Conservation (phyloP, 1,140 invertebrate genomes). For the Periplaneta americana region DNA sequence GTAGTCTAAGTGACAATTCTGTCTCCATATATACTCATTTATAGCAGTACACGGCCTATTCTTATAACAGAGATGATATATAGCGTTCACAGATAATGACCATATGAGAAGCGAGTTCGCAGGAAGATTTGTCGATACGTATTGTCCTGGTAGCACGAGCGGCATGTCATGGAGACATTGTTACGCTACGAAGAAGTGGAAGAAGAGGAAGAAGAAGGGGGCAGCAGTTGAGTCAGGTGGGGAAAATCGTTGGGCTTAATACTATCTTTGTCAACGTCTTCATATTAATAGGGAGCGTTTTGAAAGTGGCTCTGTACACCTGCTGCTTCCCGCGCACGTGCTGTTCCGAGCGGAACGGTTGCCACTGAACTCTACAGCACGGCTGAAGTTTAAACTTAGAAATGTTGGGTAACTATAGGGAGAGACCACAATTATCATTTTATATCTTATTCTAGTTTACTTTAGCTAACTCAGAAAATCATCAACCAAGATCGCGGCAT, state of each 20-base stretch:
- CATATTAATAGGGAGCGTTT: conserved; percentile 3
- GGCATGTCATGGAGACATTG: background rate
- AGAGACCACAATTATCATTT: too few species aligned
- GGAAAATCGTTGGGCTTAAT: background rate
- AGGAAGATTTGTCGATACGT: background rate
- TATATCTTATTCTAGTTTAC: too few species aligned
- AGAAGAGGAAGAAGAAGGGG: background rate
- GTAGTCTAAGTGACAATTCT: too few species aligned
- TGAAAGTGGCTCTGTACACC: background rate
- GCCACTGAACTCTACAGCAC: background rate
- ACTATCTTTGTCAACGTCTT: conserved; percentile 4
- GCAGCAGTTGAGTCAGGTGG: background rate
- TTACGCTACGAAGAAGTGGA: too few species aligned
- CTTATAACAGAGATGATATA: background rate
- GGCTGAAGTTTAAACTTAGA: too few species aligned
- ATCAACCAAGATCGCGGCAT: too few species aligned
- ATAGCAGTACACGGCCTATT: background rate
- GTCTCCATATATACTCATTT: background rate
- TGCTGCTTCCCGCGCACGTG: background rate
- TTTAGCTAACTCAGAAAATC: too few species aligned
- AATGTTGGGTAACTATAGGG: too few species aligned
- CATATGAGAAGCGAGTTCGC: background rate
- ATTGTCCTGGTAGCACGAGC: background rate
- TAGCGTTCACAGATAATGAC: background rate
- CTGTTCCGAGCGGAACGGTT: background rate